Evolutionary conservation across 2,797 vertebrate species (phyloP).

Genomic region (Chelon labrosus): DNA sequence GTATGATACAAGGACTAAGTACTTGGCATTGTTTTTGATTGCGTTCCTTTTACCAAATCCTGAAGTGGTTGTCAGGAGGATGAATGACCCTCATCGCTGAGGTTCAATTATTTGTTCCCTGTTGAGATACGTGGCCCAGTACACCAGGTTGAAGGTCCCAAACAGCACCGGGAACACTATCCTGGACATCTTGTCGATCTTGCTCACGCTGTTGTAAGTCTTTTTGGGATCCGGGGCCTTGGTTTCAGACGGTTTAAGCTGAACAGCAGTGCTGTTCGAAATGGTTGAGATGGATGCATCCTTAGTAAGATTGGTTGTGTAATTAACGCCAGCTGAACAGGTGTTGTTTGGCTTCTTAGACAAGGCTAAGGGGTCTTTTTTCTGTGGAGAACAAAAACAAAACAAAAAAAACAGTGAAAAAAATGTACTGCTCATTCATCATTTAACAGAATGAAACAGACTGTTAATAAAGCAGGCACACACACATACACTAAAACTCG

Average conservation of each 20-base stretch:
- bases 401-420: constrained; percentile 12
- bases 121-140: constrained; percentile 99
- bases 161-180: constrained; percentile 97
- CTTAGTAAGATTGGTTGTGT: constrained; percentile 92
- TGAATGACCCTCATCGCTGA: constrained; percentile 70
- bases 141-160: constrained; percentile 97
- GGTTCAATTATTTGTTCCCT: constrained; percentile 93
- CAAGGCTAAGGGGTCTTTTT: constrained; percentile 91
- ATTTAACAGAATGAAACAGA: constrained; percentile 11
- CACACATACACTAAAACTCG: neutral
- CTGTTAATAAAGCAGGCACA: neutral
- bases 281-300: constrained; percentile 90
- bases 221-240: constrained; percentile 94
- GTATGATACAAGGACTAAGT: constrained; percentile 79
- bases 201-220: constrained; percentile 99
- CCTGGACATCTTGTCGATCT: constrained; percentile 98
- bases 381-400: constrained; percentile 81
- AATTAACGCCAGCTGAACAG: constrained; percentile 89
- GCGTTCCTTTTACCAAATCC: constrained; percentile 80
- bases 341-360: constrained; percentile 92
- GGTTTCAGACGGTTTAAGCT: constrained; percentile 88
- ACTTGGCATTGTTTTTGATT: constrained; percentile 81
- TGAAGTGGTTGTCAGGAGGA: constrained; percentile 60
- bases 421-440: neutral
- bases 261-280: constrained; percentile 87